phyloP scores from a whole-genome alignment of 2,113 vertebrate species.

The Myocastor coypus region DNA sequence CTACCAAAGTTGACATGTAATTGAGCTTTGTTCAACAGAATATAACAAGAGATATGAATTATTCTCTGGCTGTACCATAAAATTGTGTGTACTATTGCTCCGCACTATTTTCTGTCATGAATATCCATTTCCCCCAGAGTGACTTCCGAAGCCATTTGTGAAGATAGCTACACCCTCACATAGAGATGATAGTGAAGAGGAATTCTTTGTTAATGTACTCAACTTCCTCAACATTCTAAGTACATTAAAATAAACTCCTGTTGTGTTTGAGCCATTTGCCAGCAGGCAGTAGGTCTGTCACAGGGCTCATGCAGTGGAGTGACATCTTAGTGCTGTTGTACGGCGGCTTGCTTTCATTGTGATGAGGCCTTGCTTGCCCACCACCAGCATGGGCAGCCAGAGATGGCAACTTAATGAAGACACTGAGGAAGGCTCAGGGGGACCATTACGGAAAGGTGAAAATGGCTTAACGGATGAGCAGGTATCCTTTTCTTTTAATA shows the following conservation, averaged over 20 bases:
- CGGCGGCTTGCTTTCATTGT: accelerated
- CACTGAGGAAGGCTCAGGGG: background rate
- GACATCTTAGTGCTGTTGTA: accelerated
- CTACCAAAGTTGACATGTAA: background rate
- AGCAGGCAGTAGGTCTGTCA: background rate
- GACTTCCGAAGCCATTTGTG: background rate
- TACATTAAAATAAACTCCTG: background rate
- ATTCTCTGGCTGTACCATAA: too few relatives aligned
- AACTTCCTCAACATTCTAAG: background rate
- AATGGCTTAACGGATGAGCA: background rate
- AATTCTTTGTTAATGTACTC: background rate
- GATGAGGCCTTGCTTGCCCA: background rate
- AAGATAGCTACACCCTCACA: accelerated
- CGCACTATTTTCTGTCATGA: background rate
- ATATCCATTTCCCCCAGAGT: background rate
- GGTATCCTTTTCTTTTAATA: background rate
- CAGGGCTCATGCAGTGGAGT: accelerated
- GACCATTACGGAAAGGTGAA: background rate
- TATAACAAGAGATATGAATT: accelerated
- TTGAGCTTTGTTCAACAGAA: too few relatives aligned
- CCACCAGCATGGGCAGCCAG: background rate
- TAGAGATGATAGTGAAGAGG: background rate
- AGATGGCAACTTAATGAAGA: background rate
- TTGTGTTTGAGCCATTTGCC: background rate
- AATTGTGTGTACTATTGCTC: accelerated